Base-by-base conservation (phyloP, 2,113 vertebrate genomes). In the Rhadina sibilatrix region DNA sequence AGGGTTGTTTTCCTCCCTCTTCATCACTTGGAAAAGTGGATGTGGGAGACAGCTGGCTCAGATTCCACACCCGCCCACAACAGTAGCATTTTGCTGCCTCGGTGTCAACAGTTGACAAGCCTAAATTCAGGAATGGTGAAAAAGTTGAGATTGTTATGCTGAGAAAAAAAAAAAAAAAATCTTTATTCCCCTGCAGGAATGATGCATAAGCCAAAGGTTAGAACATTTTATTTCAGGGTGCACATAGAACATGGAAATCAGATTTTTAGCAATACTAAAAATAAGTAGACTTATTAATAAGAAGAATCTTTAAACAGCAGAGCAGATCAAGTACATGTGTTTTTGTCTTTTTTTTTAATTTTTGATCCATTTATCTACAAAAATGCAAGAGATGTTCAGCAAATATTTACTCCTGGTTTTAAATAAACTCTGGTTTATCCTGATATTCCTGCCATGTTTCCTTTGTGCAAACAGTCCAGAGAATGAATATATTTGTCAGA, bases 31-130 rank as follows among this genome's bases (percentile, higher is more conserved):
- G 10, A 65, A 46, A 42, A 52, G 87, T 80, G 82, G 89, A 79
- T 83, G 82, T 93, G 71, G 93, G 91, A 77, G 94, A 69, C 84
- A 94, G 90, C 87, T 95, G 78, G 74, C 61, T 91, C 42, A 38
- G 25, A 87, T 83, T 95, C 80, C 86, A 68, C 76, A 89, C 68
- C 68, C 93, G 81, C 95, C 89, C 96, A 90, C 93, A 65, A 12
- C 38, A 30, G 57, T 25, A 94, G 78, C 59, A 38, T 95, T 92
- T 95, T 95, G 57, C 87, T 89, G 89, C 91, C 70, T 89, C 33
- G 1, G 46, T 90, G 90, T 94, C 94, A 94, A 44, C 27, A 49
- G 91, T 13, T 94, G 84, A 84, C 87, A 68, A 93, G 75, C 42
- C 66, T 79, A 47, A 90, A 50, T 64, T 89, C 57, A 72, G 63